These are phyloP conservation scores for Muscicapa adusta DNA, from an alignment of 2,113 vertebrate species.

Conservation along the genomic window DNA sequence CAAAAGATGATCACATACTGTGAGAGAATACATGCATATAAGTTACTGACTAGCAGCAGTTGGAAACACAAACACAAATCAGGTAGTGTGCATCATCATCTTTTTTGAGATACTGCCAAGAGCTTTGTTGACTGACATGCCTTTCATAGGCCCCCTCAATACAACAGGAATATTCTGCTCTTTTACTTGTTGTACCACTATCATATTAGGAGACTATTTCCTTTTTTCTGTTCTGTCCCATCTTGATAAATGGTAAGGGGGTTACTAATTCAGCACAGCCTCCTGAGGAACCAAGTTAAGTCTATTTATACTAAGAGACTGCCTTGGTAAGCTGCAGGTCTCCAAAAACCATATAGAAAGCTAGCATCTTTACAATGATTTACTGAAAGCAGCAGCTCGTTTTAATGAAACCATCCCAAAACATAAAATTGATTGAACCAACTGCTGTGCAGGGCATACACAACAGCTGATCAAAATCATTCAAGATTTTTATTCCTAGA, in stretches of 20 bases:
- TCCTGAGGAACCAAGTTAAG: background rate
- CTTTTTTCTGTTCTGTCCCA: background rate
- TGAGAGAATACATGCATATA: background rate
- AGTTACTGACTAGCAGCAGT: background rate
- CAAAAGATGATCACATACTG: background rate
- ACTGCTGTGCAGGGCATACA: conserved; percentile 73
- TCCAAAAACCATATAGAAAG: conserved; percentile 28
- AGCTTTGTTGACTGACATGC: background rate
- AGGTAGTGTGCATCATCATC: background rate
- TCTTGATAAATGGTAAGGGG: background rate
- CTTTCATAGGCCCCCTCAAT: background rate
- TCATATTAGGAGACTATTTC: background rate
- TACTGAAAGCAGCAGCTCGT: conserved; percentile 73
- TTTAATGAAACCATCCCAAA: conserved; percentile 78
- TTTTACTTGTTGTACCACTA: background rate
- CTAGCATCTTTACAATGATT: conserved; percentile 70
- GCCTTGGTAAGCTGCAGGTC: background rate
- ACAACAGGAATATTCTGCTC: accelerated
- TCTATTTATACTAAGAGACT: background rate
- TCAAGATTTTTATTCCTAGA: conserved; percentile 71
- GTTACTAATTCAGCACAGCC: background rate
- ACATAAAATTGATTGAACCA: conserved; percentile 77
- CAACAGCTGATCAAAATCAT: conserved; percentile 74
- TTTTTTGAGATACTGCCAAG: background rate
- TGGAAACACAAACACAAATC: background rate